Evolutionary conservation across 2,797 vertebrate genomes (phyloP).

Genomic region (Potorous gilbertii): DNA sequence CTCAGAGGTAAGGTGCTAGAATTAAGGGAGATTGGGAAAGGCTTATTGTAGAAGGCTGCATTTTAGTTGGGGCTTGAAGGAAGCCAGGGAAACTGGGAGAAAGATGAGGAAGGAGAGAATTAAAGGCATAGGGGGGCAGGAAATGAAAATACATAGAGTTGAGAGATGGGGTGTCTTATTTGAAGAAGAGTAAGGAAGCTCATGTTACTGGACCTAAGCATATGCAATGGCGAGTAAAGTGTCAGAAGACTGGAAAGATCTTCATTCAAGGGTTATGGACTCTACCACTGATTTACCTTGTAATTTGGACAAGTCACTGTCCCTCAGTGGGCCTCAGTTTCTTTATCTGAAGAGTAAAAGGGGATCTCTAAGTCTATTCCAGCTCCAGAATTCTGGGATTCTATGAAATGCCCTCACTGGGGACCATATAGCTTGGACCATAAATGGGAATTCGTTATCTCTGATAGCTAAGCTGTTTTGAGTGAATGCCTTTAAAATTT

Average conservation of each 20-base stretch:
- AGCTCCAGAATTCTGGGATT: background rate
- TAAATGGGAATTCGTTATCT: background rate
- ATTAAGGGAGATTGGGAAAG: background rate
- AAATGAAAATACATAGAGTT: background rate
- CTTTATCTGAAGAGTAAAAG: background rate
- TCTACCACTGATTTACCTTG: background rate
- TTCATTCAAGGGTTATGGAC: background rate
- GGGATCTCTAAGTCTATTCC: background rate
- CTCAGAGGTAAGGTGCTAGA: background rate
- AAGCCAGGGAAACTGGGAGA: background rate
- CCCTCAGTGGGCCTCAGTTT: background rate
- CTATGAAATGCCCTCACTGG: background rate
- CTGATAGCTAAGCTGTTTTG: background rate
- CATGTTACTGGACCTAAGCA: background rate
- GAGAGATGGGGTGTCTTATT: background rate
- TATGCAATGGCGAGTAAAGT: background rate
- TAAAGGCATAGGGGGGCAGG: background rate
- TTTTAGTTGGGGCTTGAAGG: background rate
- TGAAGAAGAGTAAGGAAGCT: background rate
- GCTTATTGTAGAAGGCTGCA: background rate
- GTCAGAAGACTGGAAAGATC: background rate
- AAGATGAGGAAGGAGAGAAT: background rate
- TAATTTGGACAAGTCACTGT: background rate
- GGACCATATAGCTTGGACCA: background rate
- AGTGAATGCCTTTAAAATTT: background rate